Evolutionary conservation across 2,113 vertebrate genomes (phyloP).

Genomic region (Chroicocephalus ridibundus): DNA sequence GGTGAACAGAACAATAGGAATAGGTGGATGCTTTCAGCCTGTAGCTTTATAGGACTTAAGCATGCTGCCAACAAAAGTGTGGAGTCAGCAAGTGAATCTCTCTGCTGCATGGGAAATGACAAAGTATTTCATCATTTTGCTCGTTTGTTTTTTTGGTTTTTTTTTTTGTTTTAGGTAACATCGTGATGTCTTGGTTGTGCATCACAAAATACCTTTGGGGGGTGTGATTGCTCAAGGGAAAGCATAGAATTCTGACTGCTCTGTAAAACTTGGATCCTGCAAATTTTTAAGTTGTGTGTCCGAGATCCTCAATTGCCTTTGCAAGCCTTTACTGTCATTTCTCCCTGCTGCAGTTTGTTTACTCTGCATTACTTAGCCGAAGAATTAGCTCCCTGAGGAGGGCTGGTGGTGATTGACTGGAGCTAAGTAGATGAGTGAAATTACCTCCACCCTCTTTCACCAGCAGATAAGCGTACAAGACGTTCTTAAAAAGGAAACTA

Average conservation of each 20-base stretch:
- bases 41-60: not conserved
- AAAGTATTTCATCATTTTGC: not conserved
- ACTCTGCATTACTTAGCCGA: not conserved
- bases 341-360: not conserved
- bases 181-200: fast-evolving
- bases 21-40: not conserved
- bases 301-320: not conserved
- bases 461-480: not conserved
- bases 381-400: not conserved
- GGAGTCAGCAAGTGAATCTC: not conserved
- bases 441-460: not conserved
- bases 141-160: too few relatives aligned
- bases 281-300: not conserved
- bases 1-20: not conserved
- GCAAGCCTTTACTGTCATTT: not conserved
- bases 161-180: not conserved
- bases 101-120: not conserved
- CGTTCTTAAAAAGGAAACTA: constrained; percentile 30
- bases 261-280: not conserved
- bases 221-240: not conserved
- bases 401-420: not conserved
- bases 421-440: not conserved
- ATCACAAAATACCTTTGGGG: not conserved
- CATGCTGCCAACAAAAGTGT: not conserved
- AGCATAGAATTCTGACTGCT: not conserved